phyloP scores from a whole-genome alignment of 2,888 invertebrate species.

The Ctenicera cuprea region DNA sequence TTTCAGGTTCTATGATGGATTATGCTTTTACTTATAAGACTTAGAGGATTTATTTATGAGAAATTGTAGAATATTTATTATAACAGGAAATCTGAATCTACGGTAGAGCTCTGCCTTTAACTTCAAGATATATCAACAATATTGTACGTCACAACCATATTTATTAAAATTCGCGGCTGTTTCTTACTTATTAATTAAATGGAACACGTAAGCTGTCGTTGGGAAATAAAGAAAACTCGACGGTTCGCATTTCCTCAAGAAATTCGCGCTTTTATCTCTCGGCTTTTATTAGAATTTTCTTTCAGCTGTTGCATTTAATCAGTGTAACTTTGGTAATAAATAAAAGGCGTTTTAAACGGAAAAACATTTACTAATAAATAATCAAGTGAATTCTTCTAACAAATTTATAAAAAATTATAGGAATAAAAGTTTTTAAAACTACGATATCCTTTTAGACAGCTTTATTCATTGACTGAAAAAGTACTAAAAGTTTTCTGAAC shows the following conservation, averaged over 20 bases:
- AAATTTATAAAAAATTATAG: conserved; percentile 24
- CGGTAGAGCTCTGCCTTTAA: not conserved
- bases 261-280: too few relatives aligned
- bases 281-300: too few relatives aligned
- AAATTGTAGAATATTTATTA: conserved; percentile 3
- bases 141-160: too few relatives aligned
- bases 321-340: not conserved
- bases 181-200: not conserved
- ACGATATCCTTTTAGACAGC: not conserved
- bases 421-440: not conserved
- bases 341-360: conserved; percentile 8
- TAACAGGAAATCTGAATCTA: not conserved
- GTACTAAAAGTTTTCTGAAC: not conserved
- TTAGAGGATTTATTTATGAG: not conserved
- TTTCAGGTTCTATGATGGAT: conserved; percentile 26
- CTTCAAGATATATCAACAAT: too few relatives aligned
- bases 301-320: not conserved
- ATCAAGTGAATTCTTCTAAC: not conserved
- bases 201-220: not conserved
- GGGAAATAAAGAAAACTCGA: too few relatives aligned
- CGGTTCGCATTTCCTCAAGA: too few relatives aligned
- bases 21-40: conserved; percentile 10
- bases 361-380: conserved; percentile 23
- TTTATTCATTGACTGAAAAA: conserved; percentile 20
- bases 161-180: too few relatives aligned